Percentiles rank a stretch among this genome's conserved stretches.
These are phyloP conservation scores for Olivierus martensii DNA, from an alignment of 1,140 invertebrate genomes.

Conservation along the genomic window DNA sequence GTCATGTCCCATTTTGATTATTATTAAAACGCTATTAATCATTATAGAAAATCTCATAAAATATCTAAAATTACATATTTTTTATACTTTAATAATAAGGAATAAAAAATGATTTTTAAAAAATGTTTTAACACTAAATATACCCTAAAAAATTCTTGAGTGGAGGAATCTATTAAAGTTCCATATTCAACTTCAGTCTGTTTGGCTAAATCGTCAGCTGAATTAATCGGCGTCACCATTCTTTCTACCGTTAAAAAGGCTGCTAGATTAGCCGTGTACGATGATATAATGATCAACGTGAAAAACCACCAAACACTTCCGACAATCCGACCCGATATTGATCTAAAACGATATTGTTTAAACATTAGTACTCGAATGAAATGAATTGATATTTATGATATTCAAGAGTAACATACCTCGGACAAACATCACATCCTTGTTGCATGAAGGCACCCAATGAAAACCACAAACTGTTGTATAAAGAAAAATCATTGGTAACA, in stretches of 20 bases:
- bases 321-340: conserved; percentile 83
- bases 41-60: not conserved
- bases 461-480: conserved; percentile 43
- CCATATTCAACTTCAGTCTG: conserved; percentile 95
- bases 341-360: conserved; percentile 38
- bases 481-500: conserved; percentile 42
- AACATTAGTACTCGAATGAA: not conserved
- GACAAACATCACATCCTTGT: conserved; percentile 43
- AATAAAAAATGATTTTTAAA: not conserved
- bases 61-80: not conserved
- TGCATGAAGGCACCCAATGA: conserved; percentile 43
- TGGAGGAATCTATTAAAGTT: conserved; percentile 67
- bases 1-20: no score
- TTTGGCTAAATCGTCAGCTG: conserved; percentile 77
- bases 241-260: conserved; percentile 93
- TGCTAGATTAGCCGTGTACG: conserved; percentile 95
- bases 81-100: no score
- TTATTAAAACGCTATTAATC: not conserved
- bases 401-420: conserved; percentile 29
- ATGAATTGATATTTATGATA: not conserved
- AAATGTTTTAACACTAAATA: conserved; percentile 13
- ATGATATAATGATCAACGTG: conserved; percentile 92
- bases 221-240: conserved; percentile 87
- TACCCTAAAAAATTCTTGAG: conserved; percentile 84
- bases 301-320: conserved; percentile 99